Percentiles rank a stretch among this genome's conserved stretches.
Conservation (phyloP, 2,797 vertebrate species). For the Anguilla megastoma region DNA sequence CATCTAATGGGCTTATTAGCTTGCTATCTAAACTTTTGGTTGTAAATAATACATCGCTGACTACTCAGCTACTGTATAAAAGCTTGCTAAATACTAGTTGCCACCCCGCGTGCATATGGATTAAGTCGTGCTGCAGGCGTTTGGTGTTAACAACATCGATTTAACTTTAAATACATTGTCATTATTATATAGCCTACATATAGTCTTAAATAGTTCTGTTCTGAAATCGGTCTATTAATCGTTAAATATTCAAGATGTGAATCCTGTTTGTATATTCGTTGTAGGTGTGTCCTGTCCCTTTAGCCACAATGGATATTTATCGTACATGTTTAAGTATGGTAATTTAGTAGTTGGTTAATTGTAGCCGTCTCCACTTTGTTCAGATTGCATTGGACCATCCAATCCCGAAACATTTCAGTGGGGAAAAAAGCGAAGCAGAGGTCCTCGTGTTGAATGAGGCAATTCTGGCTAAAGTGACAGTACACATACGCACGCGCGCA, state of each 20-base stretch:
- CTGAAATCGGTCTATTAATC: background rate
- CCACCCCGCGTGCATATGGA: background rate
- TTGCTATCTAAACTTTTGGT: background rate
- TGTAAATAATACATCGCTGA: background rate
- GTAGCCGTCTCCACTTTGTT: background rate
- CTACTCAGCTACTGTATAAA: background rate
- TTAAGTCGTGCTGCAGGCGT: background rate
- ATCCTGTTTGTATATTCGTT: background rate
- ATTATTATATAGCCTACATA: background rate
- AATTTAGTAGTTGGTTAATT: background rate
- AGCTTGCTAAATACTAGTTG: background rate
- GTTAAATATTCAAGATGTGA: background rate
- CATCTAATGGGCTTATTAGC: background rate
- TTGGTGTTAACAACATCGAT: background rate
- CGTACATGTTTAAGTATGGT: background rate
- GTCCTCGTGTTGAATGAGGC: background rate
- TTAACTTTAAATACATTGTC: background rate
- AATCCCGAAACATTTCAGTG: background rate
- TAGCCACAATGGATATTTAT: background rate
- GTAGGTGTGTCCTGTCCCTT: background rate
- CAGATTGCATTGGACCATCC: background rate
- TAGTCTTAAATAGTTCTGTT: background rate
- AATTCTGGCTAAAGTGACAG: background rate
- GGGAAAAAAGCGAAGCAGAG: background rate
- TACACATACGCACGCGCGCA: background rate